Evolutionary conservation across 2,113 vertebrate genomes (phyloP), one percentile per base, ranked within the genome.

Genomic region (Aspiorhynchus laticeps): DNA sequence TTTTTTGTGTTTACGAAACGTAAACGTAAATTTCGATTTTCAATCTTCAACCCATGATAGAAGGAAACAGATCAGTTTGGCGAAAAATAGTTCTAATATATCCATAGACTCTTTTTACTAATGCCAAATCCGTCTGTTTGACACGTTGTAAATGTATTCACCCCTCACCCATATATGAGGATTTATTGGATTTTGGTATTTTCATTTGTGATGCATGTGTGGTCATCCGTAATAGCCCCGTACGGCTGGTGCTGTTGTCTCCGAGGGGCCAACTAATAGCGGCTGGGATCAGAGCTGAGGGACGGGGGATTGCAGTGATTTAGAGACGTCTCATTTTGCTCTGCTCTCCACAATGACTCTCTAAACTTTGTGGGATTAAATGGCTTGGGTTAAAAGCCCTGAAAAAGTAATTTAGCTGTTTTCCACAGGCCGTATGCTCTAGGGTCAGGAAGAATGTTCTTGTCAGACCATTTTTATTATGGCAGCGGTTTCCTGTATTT

Each of bases 401-500:
- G 82, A 63, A 77, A 89, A 85, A 82, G 78, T 65, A 83, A 87
- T 85, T 84, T 76, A 84, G 69, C 38, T 82, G 63, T 48, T 78
- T 85, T 87, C 46, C 19, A 15, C 7, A 2, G 43, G 36, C 33
- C 41, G 36, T 26, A 38, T 76, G 59, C 53, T 85, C 56, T 63
- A 24, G 5, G 15, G 46, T 83, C 71, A 71, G 56, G 69, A 71
- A 51, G 75, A 28, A 41, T 75, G 10, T 82, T 89, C 69, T 67
- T 83, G 78, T 87, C 63, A 51, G 76, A 21, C 56, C 15, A 5
- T 80, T 83, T 74, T 48, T 36, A 81, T 77, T 46, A 83, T 71
- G 21, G 61, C 43, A 31, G 36, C 11, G 5, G 19, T 46, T 73
- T 65, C 41, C 19, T 41, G 41, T 81, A 63, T 88, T 76, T 75